phyloP scores from a whole-genome alignment of 2,888 invertebrate genomes.

The Meliscaeva auricollis region DNA sequence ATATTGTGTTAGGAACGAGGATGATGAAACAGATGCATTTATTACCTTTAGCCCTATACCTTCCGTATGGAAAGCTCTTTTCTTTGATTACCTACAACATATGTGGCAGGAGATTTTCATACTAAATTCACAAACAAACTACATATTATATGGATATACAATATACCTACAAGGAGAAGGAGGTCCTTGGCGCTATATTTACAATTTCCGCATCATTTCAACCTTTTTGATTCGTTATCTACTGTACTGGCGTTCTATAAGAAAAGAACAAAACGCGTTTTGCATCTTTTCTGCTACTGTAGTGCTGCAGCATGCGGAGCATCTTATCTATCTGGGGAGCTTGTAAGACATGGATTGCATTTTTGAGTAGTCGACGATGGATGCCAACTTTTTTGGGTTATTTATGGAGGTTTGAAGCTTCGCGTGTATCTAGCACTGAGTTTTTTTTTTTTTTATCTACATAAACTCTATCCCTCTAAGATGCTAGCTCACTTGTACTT shows the following conservation, averaged over 20 bases:
- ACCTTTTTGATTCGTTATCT: conserved; percentile 54
- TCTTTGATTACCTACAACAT: conserved; percentile 48
- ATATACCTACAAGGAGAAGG: not conserved
- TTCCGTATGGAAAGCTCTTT: conserved; percentile 24
- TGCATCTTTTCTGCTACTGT: conserved; percentile 8
- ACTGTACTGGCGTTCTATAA: not conserved
- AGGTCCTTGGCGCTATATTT: conserved; percentile 43
- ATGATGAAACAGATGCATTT: conserved; percentile 52
- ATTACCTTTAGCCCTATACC: conserved; percentile 22
- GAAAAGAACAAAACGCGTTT: conserved; percentile 38
- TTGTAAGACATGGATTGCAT: conserved; percentile 65
- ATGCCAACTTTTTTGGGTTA: conserved; percentile 57
- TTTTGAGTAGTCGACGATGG: conserved; percentile 62
- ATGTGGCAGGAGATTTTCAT: conserved; percentile 58
- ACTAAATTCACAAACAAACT: conserved; percentile 35
- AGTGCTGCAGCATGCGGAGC: conserved; percentile 23
- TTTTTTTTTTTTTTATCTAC: not conserved
- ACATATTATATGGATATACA: not conserved
- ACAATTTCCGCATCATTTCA: conserved; percentile 30
- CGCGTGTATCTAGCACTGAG: conserved; percentile 1
- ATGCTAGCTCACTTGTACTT: not conserved
- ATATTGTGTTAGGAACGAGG: not conserved
- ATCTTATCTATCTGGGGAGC: conserved; percentile 32
- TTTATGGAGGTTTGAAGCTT: conserved; percentile 54
- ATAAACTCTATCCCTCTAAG: not conserved